phyloP scores from a whole-genome alignment of 2,113 vertebrate genomes.

The Sinosuthora webbiana region DNA sequence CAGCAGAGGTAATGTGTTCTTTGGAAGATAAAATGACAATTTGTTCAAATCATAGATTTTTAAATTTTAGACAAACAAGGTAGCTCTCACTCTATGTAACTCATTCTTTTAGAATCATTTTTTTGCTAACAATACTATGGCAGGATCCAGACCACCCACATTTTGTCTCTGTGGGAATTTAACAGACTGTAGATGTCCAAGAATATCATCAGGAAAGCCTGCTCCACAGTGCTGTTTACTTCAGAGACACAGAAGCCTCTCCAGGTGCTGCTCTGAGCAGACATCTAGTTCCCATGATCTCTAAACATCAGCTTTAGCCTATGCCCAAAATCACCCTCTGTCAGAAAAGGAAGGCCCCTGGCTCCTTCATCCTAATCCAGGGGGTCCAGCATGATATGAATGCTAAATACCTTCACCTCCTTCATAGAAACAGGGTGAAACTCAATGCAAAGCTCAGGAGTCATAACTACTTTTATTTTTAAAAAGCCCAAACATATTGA shows the following conservation, averaged over 20 bases:
- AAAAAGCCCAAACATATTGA: neutral
- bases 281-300: neutral
- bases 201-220: neutral
- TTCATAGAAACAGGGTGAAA: neutral
- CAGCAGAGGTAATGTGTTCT: conserved; percentile 65
- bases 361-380: neutral
- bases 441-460: neutral
- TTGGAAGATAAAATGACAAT: conserved; percentile 74
- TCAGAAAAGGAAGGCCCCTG: neutral
- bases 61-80: conserved; percentile 64
- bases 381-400: neutral
- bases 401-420: neutral
- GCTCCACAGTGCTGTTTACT: neutral
- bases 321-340: neutral
- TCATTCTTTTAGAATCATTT: conserved; percentile 10
- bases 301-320: neutral
- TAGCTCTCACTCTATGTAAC: conserved; percentile 24
- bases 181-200: neutral
- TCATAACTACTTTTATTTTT: neutral
- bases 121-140: neutral
- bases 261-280: neutral
- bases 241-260: neutral
- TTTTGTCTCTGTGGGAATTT: neutral
- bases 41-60: conserved; percentile 71
- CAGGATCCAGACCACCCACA: neutral